Percentiles rank a stretch among this genome's conserved stretches.
phyloP scores from a whole-genome alignment of 2,888 invertebrate species.

The Ophioninae sp. region DNA sequence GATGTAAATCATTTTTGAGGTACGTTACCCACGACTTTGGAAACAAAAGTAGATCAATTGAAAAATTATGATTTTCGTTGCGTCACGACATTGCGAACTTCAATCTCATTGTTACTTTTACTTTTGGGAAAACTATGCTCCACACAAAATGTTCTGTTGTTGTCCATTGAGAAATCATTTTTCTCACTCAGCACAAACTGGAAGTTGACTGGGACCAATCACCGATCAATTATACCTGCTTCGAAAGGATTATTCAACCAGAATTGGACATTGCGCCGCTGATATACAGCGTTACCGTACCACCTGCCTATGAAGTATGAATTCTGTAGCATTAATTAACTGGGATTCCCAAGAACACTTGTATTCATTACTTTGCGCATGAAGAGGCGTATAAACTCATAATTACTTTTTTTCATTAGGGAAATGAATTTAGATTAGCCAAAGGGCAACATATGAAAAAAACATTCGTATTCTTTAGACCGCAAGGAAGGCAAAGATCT shows the following conservation, averaged over 20 bases:
- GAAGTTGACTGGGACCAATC: slow-evolving; percentile 85
- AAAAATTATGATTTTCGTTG: too few species aligned
- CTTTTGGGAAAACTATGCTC: not conserved
- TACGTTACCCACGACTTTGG: too few species aligned
- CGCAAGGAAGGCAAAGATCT: not conserved
- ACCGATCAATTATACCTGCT: slow-evolving; percentile 84
- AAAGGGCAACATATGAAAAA: too few species aligned
- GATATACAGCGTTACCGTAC: slow-evolving; percentile 83
- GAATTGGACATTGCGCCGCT: slow-evolving; percentile 81
- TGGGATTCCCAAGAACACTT: not conserved
- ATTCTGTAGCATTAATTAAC: not conserved
- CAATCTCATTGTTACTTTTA: too few species aligned
- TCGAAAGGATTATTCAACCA: slow-evolving; percentile 82
- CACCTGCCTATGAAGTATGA: slow-evolving; percentile 83
- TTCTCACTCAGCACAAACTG: slow-evolving; percentile 83
- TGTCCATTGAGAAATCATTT: slow-evolving; percentile 5
- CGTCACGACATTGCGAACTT: too few species aligned
- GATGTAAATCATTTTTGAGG: too few species aligned
- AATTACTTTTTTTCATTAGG: too few species aligned
- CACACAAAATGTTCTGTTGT: not conserved
- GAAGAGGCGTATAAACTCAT: too few species aligned
- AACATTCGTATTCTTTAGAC: too few species aligned
- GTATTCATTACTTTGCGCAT: too few species aligned
- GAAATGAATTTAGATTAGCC: too few species aligned
- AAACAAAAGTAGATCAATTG: too few species aligned